Percentiles rank a stretch among this genome's conserved stretches.
Conservation (phyloP, 2,113 vertebrate species). For the Rousettus leschenaultii region DNA sequence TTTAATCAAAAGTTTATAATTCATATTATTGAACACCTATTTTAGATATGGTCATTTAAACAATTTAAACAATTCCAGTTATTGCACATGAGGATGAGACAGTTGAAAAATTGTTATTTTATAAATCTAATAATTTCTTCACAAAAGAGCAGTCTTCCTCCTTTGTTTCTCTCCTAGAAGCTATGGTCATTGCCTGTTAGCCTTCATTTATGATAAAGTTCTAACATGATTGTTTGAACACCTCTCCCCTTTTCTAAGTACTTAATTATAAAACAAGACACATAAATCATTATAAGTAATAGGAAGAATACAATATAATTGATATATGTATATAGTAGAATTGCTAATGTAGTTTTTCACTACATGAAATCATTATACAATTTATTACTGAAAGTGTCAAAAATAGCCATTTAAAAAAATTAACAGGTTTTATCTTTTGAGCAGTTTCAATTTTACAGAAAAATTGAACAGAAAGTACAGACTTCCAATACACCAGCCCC, state of each 20-base stretch:
- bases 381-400: background rate
- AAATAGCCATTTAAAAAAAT: background rate
- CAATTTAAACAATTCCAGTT: conserved; percentile 17
- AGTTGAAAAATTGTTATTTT: conserved; percentile 1
- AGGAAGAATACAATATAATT: background rate
- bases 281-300: background rate
- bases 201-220: conserved; percentile 25
- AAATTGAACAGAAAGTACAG: background rate
- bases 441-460: background rate
- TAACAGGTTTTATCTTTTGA: background rate
- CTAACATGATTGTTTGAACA: background rate
- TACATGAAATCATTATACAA: background rate
- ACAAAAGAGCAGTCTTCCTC: background rate
- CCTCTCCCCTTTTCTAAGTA: background rate
- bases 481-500: background rate
- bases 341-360: background rate
- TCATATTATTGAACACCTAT: background rate
- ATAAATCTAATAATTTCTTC: background rate
- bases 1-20: background rate
- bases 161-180: background rate
- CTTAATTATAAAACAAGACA: background rate
- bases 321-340: background rate
- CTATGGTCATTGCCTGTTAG: background rate
- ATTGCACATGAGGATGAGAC: background rate
- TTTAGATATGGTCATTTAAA: background rate